Conservation (phyloP, 1,140 invertebrate genomes). For the Ceratina japonica region DNA sequence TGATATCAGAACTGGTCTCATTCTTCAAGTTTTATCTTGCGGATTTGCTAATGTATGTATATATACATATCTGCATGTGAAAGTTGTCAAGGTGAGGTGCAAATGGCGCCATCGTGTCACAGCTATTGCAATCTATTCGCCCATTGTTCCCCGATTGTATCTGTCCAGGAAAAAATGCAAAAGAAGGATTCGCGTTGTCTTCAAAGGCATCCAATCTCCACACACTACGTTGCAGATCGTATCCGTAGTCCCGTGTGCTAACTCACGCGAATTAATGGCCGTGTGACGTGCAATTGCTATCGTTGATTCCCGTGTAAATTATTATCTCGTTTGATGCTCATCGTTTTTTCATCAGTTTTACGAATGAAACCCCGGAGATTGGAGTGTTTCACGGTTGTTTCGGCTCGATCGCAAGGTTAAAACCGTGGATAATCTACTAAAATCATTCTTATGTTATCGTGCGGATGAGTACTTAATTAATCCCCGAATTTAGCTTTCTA, state of each 20-base stretch:
- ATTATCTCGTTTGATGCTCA: background rate
- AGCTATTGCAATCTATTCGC: background rate
- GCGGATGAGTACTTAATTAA: background rate
- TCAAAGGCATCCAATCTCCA: background rate
- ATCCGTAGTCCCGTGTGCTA: background rate
- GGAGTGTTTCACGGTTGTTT: background rate
- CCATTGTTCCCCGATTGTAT: slow-evolving; percentile 14
- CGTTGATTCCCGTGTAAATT: background rate
- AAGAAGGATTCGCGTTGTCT: background rate
- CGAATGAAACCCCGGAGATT: too few relatives aligned
- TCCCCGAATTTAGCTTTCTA: background rate
- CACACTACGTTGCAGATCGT: too few relatives aligned
- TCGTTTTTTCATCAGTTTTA: background rate
- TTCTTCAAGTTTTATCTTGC: slow-evolving; percentile 17
- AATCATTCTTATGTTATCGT: background rate
- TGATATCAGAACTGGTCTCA: background rate
- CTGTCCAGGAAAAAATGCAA: background rate
- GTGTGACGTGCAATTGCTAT: background rate
- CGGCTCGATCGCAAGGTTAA: background rate
- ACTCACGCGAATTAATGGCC: background rate
- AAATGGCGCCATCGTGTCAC: background rate
- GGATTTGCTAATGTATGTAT: slow-evolving; percentile 15
- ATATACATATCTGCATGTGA: background rate
- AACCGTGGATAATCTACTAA: background rate
- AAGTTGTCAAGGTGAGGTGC: slow-evolving; percentile 32